These are phyloP conservation scores for Tinamus major DNA, from an alignment of 2,797 vertebrate genomes.

Conservation along the genomic window DNA sequence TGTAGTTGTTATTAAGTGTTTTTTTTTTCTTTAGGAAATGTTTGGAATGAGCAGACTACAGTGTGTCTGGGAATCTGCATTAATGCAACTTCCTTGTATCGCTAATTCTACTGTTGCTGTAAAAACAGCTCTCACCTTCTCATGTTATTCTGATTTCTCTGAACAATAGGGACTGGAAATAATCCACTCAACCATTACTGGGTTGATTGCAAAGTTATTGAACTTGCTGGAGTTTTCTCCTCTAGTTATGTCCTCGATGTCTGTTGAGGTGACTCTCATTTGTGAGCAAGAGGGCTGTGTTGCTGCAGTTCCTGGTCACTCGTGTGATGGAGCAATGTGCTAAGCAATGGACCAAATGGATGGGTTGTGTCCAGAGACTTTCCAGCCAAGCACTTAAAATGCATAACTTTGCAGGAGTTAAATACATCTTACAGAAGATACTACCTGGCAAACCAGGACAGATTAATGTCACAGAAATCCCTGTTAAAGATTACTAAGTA, in stretches of 20 bases:
- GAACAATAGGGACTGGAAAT: neutral
- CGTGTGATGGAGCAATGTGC: conserved; percentile 15
- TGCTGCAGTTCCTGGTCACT: neutral
- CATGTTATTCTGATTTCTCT: neutral
- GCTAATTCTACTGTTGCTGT: neutral
- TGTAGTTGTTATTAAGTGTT: neutral
- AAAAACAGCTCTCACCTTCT: neutral
- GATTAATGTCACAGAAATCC: neutral
- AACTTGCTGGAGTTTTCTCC: neutral
- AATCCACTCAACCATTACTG: neutral
- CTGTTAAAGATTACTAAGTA: rapidly evolving
- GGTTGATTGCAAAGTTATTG: neutral
- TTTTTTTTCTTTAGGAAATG: neutral
- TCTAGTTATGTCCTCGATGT: neutral
- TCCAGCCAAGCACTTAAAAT: neutral
- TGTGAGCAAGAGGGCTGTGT: neutral
- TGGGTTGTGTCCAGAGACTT: neutral
- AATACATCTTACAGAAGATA: neutral
- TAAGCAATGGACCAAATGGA: neutral
- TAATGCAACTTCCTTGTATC: rapidly evolving
- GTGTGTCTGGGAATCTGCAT: neutral
- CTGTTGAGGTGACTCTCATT: neutral
- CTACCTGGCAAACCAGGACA: neutral
- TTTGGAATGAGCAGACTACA: neutral
- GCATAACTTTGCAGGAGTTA: neutral